phyloP scores from a whole-genome alignment of 1,140 invertebrate species.

The Lepidotrigona ventralis region DNA sequence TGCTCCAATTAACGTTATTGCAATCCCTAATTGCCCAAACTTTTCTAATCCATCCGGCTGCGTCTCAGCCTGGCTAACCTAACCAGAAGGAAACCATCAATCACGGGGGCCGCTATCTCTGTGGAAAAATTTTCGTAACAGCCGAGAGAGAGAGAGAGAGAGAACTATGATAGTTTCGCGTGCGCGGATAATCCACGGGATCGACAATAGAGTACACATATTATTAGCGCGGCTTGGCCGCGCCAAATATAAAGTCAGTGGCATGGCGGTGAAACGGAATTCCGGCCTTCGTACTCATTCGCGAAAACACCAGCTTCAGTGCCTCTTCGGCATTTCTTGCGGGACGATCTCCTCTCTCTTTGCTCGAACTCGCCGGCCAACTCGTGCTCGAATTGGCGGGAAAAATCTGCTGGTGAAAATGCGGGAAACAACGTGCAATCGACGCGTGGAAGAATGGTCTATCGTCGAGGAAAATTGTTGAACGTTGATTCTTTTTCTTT shows the following conservation, averaged over 20 bases:
- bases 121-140: not conserved
- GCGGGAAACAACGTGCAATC: no score
- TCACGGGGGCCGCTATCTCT: not conserved
- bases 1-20: not conserved
- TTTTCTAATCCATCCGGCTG: slow-evolving; percentile 8
- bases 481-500: not conserved
- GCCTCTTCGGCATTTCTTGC: slow-evolving; percentile 26
- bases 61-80: not conserved
- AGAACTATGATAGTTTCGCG: not conserved
- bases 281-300: slow-evolving; percentile 23
- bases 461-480: not conserved
- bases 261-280: slow-evolving; percentile 33
- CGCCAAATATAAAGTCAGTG: slow-evolving; percentile 39
- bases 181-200: slow-evolving; percentile 21
- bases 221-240: slow-evolving; percentile 24
- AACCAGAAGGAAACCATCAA: not conserved
- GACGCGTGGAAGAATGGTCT: no score
- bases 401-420: not conserved
- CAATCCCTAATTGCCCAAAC: not conserved
- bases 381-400: not conserved
- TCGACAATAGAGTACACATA: slow-evolving; percentile 31
- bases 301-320: slow-evolving; percentile 34
- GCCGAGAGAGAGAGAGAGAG: not conserved
- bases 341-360: not conserved
- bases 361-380: no score